Evolutionary conservation across 2,113 vertebrate genomes (phyloP), one percentile per base, ranked within the genome.

Genomic region (Xyrauchen texanus): DNA sequence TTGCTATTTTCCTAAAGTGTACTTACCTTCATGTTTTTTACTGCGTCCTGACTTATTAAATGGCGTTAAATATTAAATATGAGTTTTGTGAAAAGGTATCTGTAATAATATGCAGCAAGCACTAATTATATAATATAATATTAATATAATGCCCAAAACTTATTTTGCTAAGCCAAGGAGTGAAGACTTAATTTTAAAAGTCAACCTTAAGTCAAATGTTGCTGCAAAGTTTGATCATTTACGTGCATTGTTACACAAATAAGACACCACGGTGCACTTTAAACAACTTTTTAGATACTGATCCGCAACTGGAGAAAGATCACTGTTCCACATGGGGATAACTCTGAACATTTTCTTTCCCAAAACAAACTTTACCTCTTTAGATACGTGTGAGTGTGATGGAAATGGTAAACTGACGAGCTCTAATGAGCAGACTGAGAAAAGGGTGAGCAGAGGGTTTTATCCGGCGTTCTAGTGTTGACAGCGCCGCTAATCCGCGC

Each of bases 401-500:
- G 21, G 78, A 87, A 86, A 86, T 82, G 60, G 81, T 89, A 88
- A 85, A 84, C 87, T 87, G 76, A 78, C 83, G 88, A 87, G 88
- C 83, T 90, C 91, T 91, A 86, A 85, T 83, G 78, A 82, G 77
- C 74, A 80, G 81, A 76, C 69, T 61, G 82, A 89, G 81, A 84
- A 86, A 87, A 83, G 86, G 82, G 87, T 86, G 87, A 87, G 90
- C 87, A 84, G 86, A 90, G 89, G 89, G 91, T 91, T 93, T 93
- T 58, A 94, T 93, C 91, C 91, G 89, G 90, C 87, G 83, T 88
- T 90, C 87, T 94, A 94, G 92, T 97, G 94, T 98, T 98, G 96
- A 98, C 95, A 91, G 90, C 95, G 91, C 88, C 91, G 90, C 95
- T 99, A 98, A 99, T 99, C 96, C 96, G 93, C 95, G 95, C 95